Percentiles rank a stretch among this genome's conserved stretches.
phyloP scores from a whole-genome alignment of 2,113 vertebrate species.

The Protobothrops flavoviridis region DNA sequence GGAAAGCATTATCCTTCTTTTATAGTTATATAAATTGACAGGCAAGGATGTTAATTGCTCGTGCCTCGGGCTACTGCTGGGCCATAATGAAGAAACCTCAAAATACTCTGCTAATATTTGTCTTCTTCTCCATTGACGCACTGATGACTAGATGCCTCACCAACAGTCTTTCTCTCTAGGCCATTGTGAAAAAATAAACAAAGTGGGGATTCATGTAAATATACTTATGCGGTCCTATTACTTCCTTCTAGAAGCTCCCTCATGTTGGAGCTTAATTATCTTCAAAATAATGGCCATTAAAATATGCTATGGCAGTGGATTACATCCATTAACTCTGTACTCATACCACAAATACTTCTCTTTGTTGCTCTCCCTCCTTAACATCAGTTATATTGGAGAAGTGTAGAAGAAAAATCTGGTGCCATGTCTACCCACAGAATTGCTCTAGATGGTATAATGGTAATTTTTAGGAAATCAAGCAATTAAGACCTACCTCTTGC shows the following conservation, averaged over 20 bases:
- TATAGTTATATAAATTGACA: constrained; percentile 22
- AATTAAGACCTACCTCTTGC: background rate
- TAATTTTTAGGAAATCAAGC: background rate
- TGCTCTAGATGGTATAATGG: background rate
- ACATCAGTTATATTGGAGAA: background rate
- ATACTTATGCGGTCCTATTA: background rate
- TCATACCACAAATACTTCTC: background rate
- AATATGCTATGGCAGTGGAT: background rate
- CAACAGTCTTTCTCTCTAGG: background rate
- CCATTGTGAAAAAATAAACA: background rate
- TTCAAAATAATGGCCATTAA: background rate
- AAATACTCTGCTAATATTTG: background rate
- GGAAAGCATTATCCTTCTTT: constrained; percentile 25
- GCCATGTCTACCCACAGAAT: background rate
- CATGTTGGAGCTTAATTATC: background rate
- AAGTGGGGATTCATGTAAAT: background rate
- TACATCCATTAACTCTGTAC: background rate
- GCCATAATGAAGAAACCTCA: constrained; percentile 11
- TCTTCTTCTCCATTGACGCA: background rate
- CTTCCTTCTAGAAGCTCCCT: background rate
- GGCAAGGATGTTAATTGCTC: constrained; percentile 15
- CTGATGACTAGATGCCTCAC: background rate
- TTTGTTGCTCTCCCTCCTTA: background rate
- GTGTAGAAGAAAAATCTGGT: background rate
- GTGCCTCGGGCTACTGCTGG: constrained; percentile 9